A percentile compares a stretch with the other conserved stretches of the same genome.
These are phyloP conservation scores for Pristionchus maxplancki DNA, from an alignment of 2,888 invertebrate genomes.

Conservation along the genomic window DNA sequence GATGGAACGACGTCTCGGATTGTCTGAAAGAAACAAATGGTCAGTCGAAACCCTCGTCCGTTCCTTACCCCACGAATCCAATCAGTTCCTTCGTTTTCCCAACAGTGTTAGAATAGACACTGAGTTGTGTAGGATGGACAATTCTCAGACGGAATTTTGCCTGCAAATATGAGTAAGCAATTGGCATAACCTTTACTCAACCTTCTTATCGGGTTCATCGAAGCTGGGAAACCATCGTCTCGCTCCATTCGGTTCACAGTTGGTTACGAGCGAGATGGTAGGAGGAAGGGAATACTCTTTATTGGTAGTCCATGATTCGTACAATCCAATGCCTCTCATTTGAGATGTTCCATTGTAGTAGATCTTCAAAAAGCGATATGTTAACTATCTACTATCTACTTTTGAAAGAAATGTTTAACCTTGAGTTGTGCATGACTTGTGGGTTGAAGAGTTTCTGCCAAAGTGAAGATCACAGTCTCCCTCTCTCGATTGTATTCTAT, in stretches of 20 bases:
- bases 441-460: not conserved
- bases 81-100: not conserved
- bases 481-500: not conserved
- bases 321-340: not conserved
- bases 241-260: not conserved
- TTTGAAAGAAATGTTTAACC: not conserved
- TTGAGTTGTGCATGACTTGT: not conserved
- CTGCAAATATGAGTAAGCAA: not conserved
- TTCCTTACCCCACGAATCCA: not conserved
- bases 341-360: not conserved
- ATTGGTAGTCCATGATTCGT: not conserved
- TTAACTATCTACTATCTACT: too few species aligned
- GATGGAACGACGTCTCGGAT: not conserved
- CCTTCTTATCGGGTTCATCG: constrained; percentile 14
- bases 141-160: not conserved
- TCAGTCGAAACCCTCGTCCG: not conserved
- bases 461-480: not conserved
- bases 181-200: not conserved
- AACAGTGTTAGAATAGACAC: not conserved
- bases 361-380: not conserved
- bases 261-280: not conserved
- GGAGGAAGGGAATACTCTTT: not conserved
- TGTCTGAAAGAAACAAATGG: not conserved
- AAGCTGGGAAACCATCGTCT: not conserved
- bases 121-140: not conserved